These are phyloP conservation scores for Malacoraja senta DNA, from an alignment of 2,797 vertebrate genomes.

Conservation along the genomic window DNA sequence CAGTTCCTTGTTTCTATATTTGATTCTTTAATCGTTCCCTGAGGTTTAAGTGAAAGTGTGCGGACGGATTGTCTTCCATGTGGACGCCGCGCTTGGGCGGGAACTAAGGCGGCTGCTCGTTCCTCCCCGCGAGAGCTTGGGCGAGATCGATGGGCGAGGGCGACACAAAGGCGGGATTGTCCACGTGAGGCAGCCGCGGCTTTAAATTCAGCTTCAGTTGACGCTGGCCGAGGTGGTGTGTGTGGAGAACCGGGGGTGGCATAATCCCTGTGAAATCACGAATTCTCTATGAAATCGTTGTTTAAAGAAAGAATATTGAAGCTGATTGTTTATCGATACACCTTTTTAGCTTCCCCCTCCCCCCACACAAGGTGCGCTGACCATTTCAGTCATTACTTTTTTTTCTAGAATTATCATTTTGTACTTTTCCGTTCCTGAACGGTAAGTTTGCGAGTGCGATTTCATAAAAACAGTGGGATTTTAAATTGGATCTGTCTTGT, in stretches of 20 bases:
- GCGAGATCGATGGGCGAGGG: background rate
- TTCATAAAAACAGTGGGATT: background rate
- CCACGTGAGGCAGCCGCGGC: background rate
- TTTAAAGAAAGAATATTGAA: constrained; percentile 2
- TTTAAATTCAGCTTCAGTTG: constrained; percentile 14
- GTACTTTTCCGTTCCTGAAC: background rate
- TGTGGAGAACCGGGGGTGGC: background rate
- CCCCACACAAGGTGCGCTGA: background rate
- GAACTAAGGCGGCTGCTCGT: background rate
- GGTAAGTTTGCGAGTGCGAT: background rate
- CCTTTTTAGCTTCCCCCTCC: background rate
- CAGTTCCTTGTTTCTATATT: no score
- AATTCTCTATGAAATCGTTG: constrained; percentile 5
- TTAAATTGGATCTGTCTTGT: background rate
- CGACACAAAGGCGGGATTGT: constrained; percentile 33
- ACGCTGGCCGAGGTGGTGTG: background rate
- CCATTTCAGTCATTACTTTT: constrained; percentile 6
- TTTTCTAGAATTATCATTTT: background rate
- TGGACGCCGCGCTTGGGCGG: background rate
- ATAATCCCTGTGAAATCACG: background rate
- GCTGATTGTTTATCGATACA: background rate
- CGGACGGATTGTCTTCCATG: no score
- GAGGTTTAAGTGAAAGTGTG: background rate
- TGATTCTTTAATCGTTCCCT: no score
- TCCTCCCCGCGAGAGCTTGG: background rate